A percentile compares a stretch with the other conserved stretches of the same genome.
Conservation (phyloP, 2,113 vertebrate species). For the Abramis brama region DNA sequence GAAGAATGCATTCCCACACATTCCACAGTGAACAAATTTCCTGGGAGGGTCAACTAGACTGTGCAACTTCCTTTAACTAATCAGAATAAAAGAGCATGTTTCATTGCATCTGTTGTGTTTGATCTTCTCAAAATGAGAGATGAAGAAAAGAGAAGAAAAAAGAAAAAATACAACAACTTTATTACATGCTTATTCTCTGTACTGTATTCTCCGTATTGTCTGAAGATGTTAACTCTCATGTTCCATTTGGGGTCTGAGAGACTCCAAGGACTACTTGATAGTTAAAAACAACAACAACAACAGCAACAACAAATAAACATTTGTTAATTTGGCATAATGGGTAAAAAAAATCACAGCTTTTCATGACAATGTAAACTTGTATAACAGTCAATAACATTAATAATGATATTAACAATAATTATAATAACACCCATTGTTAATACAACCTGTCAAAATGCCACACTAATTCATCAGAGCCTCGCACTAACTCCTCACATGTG, state of each 20-base stretch:
- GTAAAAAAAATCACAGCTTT: neutral
- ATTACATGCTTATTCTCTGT: neutral
- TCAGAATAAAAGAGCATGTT: slow-evolving; percentile 17
- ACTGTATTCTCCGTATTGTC: neutral
- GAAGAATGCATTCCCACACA: slow-evolving; percentile 35
- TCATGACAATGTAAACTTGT: neutral
- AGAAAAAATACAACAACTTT: neutral
- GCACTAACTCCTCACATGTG: too few relatives aligned
- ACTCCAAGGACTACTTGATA: neutral
- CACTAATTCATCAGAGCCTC: too few relatives aligned
- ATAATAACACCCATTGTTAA: neutral
- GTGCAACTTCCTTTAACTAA: slow-evolving; percentile 30
- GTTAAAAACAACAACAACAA: too few relatives aligned
- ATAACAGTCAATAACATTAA: neutral
- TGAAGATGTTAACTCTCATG: neutral
- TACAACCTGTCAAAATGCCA: too few relatives aligned
- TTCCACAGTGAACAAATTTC: slow-evolving; percentile 36
- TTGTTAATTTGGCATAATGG: neutral
- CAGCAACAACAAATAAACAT: neutral
- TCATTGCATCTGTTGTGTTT: neutral
- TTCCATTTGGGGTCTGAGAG: neutral
- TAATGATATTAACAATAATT: neutral
- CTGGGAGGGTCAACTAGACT: slow-evolving; percentile 25
- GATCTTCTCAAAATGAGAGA: neutral
- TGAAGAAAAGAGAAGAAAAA: neutral